Evolutionary conservation across 2,797 vertebrate species (phyloP), one percentile per base, ranked within the genome.

Genomic region (Halcyon badia): DNA sequence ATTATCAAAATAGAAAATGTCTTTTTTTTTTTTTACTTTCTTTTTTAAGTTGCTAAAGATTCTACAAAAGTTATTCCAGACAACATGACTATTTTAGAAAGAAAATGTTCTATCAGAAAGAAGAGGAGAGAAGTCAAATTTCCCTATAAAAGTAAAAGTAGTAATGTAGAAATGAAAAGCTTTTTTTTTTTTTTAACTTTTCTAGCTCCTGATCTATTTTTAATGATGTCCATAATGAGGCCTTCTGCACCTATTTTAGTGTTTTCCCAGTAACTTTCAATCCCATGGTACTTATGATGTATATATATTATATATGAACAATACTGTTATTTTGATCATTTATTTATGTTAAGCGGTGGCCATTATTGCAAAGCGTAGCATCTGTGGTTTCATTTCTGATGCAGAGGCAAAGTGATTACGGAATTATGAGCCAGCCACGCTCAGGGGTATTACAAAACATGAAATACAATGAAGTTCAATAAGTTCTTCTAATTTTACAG

Each of bases 371-470:
- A 96, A 97, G 68, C 52, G 71, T 89, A 97, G 68, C 97, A 97
- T 97, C 97, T 98, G 96, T 96, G 91, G 72, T 93, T 98, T 97
- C 86, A 97, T 97, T 98, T 97, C 92, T 95, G 84, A 66, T 92
- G 71, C 70, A 51, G 77, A 98, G 91, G 52, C 92, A 92, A 97
- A 97, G 95, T 94, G 96, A 98, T 98, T 97, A 97, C 2, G 17
- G 65, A 97, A 96, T 97, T 97, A 97, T 93, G 89, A 98, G 76
- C 71, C 83, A 92, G 72, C 54, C 78, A 57, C 16, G 73, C 96
- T 95, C 97, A 62, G n/a, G 96, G 89, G 97, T 96, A 95, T 97
- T 97, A 94, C 95, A 97, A 97, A 98, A 97, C 89, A 93, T 96
- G 92, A 98, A 98, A 97, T 97, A 96, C 93, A 96, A 94, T 80